Conservation (phyloP, 1,140 invertebrate species). For the Lamellibrachia luymesi region DNA sequence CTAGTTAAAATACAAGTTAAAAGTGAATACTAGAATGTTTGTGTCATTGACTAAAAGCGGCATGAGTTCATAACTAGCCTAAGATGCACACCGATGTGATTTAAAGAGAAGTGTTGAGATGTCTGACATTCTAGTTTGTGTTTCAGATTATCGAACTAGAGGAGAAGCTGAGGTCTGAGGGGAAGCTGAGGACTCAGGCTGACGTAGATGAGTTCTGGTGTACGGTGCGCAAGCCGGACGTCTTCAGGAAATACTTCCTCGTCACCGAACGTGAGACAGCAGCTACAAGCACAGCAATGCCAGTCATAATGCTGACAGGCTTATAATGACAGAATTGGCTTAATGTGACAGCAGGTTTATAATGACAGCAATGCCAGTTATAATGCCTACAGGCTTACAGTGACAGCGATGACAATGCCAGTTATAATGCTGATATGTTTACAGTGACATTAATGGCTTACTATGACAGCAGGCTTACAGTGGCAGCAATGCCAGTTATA, state of each 20-base stretch:
- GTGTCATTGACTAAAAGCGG: too few species aligned
- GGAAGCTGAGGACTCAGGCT: slow-evolving; percentile 37
- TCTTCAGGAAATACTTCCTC: slow-evolving; percentile 39
- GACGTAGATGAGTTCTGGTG: slow-evolving; percentile 19
- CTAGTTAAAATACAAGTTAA: too few species aligned
- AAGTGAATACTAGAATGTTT: too few species aligned
- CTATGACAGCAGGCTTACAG: neutral
- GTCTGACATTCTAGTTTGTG: neutral
- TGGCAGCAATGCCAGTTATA: neutral
- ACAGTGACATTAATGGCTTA: neutral
- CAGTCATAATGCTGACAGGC: neutral
- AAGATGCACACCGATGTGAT: too few species aligned
- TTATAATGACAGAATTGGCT: too few species aligned
- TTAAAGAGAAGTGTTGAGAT: neutral
- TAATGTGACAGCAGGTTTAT: neutral
- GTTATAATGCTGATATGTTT: neutral
- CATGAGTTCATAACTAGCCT: too few species aligned
- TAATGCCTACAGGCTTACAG: neutral
- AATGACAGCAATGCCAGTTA: neutral
- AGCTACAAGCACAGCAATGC: neutral
- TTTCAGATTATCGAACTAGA: slow-evolving; percentile 6
- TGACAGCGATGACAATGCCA: neutral
- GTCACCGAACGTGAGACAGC: neutral
- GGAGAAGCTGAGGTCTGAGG: slow-evolving; percentile 7
- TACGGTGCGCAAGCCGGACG: slow-evolving; percentile 39